Evolutionary conservation across 2,888 invertebrate species (phyloP).

Genomic region (Acanthosepion lycidas): DNA sequence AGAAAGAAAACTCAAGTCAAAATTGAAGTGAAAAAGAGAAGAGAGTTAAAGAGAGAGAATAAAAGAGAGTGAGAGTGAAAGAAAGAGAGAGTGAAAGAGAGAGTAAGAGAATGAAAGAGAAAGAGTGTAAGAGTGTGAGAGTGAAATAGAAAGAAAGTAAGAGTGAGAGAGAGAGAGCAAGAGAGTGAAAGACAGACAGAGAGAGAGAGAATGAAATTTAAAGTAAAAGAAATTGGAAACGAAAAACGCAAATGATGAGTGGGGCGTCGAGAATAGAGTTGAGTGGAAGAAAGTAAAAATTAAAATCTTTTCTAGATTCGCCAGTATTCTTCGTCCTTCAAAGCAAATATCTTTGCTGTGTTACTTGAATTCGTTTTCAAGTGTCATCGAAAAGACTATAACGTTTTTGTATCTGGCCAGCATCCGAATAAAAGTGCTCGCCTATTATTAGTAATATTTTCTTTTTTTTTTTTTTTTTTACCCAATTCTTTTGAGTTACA

Average conservation of each 20-base stretch:
- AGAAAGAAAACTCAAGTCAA: not conserved
- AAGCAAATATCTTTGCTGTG: not conserved
- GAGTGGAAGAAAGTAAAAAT: not conserved
- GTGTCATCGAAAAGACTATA: not conserved
- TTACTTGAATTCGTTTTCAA: conserved; percentile 3
- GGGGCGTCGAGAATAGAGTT: not conserved
- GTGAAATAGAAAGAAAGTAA: too few species aligned
- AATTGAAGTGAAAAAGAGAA: not conserved
- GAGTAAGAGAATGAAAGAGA: not conserved
- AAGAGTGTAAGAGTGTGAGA: not conserved
- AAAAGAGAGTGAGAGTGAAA: not conserved
- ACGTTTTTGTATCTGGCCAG: not conserved
- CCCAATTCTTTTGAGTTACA: not conserved
- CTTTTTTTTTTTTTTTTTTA: not conserved
- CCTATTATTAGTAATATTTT: not conserved
- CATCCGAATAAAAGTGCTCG: not conserved
- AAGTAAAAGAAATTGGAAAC: not conserved
- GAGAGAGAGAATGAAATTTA: not conserved
- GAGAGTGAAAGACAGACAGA: too few species aligned
- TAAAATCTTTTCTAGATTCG: not conserved
- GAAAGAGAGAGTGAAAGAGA: not conserved
- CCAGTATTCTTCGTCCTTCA: not conserved
- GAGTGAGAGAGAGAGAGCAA: too few species aligned
- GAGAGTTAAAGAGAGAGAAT: not conserved
- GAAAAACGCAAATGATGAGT: not conserved